A percentile compares a stretch with the other conserved stretches of the same genome.
These are phyloP conservation scores for Pachyramphus minor DNA, from an alignment of 2,113 vertebrate species.

Conservation along the genomic window DNA sequence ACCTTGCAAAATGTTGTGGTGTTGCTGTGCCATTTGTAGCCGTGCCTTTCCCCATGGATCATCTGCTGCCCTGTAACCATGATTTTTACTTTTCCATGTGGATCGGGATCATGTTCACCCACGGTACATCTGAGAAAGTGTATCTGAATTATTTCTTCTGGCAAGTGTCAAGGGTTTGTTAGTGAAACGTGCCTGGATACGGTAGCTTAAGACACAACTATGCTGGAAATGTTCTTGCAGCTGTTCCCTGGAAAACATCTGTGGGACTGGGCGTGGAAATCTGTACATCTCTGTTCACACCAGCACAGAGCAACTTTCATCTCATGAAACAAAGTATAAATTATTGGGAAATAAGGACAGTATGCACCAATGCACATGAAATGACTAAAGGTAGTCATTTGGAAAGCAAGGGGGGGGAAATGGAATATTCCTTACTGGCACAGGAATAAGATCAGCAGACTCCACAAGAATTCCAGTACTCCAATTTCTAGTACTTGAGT, in stretches of 20 bases:
- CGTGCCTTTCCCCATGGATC: background rate
- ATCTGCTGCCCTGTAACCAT: background rate
- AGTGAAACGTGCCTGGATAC: background rate
- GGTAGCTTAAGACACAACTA: background rate
- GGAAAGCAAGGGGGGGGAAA: background rate
- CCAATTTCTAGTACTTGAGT: background rate
- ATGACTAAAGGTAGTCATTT: background rate
- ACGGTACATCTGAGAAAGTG: background rate
- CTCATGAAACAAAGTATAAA: background rate
- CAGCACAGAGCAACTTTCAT: background rate
- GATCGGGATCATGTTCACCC: accelerated
- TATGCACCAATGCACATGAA: background rate
- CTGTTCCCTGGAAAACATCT: constrained; percentile 50
- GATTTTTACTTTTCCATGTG: background rate
- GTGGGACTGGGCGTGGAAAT: background rate
- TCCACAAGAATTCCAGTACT: background rate
- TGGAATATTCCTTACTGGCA: background rate
- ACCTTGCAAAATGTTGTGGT: background rate
- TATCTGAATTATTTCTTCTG: background rate
- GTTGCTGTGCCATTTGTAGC: background rate
- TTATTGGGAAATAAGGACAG: background rate
- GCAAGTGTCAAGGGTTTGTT: background rate
- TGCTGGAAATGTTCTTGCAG: constrained; percentile 42
- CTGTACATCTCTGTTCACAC: background rate
- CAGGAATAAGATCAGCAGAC: background rate